phyloP scores from a whole-genome alignment of 2,888 invertebrate species.

The Fabriciana adippe region DNA sequence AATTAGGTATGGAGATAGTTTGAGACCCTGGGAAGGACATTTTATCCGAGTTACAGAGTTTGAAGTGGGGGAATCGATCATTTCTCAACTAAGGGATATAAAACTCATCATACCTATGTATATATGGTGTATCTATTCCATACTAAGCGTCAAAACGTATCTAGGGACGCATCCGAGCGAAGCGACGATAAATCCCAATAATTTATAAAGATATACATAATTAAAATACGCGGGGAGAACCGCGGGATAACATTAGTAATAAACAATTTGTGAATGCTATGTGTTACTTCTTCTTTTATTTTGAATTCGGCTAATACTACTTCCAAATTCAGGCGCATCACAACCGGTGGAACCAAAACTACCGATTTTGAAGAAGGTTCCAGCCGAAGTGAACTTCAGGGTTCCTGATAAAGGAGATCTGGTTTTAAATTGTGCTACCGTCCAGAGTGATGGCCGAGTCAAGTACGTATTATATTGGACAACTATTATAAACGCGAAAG shows the following conservation, averaged over 20 bases:
- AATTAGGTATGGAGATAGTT: too few species aligned
- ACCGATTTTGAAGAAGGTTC: constrained; percentile 52
- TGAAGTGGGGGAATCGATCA: too few species aligned
- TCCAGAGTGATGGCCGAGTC: constrained; percentile 46
- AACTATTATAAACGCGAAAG: too few species aligned
- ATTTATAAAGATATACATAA: not conserved
- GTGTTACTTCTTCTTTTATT: not conserved
- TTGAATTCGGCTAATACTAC: not conserved
- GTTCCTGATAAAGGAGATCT: constrained; percentile 42
- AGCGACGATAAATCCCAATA: not conserved
- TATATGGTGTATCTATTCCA: too few species aligned
- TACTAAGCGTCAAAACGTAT: too few species aligned
- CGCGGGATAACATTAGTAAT: too few species aligned
- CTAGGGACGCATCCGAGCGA: too few species aligned
- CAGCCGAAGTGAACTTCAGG: constrained; percentile 53
- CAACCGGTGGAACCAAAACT: constrained; percentile 46
- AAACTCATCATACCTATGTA: too few species aligned
- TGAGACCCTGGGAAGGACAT: too few species aligned
- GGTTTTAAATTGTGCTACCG: constrained; percentile 52
- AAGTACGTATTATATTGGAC: constrained; percentile 49
- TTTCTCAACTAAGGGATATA: too few species aligned
- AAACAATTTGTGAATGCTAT: not conserved
- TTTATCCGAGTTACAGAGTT: too few species aligned
- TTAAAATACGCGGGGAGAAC: too few species aligned
- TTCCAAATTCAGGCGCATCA: constrained; percentile 41